Conservation (phyloP, 2,113 vertebrate species). For the Peromyscus californicus region DNA sequence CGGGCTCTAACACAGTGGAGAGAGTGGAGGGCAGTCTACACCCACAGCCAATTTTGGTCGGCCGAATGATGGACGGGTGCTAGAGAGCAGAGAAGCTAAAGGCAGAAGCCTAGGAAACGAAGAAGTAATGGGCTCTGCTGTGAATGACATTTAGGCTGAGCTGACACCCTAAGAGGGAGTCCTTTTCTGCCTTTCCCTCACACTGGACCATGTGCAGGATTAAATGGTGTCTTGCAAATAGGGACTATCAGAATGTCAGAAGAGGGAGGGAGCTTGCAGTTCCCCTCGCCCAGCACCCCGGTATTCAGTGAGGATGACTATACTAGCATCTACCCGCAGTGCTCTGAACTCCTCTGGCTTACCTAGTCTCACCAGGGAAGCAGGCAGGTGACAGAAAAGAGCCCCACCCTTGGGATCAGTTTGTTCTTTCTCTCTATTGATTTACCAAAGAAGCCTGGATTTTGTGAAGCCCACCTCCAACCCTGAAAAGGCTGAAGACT, state of each 20-base stretch:
- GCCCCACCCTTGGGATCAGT: not conserved
- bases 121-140: accelerated
- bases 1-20: not conserved
- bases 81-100: not conserved
- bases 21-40: not conserved
- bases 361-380: not conserved
- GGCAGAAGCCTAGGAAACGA: no score
- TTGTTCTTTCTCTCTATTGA: not conserved
- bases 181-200: not conserved
- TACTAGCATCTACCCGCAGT: not conserved
- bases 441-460: not conserved
- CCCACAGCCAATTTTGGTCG: not conserved
- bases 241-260: not conserved
- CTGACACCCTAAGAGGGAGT: not conserved
- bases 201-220: not conserved
- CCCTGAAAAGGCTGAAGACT: not conserved
- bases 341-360: not conserved
- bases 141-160: not conserved
- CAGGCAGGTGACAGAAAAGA: not conserved
- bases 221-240: not conserved
- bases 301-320: not conserved
- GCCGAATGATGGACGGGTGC: not conserved
- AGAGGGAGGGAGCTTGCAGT: not conserved
- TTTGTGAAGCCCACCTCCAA: not conserved
- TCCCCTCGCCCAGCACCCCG: accelerated